Conservation (phyloP, 1,140 invertebrate genomes). For the Doryteuthis pealeii region DNA sequence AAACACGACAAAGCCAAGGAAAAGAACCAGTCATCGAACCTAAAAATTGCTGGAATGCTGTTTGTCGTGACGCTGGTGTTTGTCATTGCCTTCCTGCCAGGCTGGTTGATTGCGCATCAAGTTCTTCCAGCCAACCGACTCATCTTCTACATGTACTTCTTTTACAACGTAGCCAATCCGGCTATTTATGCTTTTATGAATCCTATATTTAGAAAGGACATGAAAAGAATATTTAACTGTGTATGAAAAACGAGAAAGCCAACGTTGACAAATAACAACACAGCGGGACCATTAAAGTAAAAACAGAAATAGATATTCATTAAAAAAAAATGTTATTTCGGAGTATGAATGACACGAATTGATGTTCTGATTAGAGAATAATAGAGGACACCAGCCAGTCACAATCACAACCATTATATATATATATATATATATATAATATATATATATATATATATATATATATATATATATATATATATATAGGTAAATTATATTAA, state of each 20-base stretch:
- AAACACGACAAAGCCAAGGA: constrained; percentile 24
- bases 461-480: too few relatives aligned
- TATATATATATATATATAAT: too few relatives aligned
- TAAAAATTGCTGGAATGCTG: constrained; percentile 53
- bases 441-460: too few relatives aligned
- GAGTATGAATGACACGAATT: background rate
- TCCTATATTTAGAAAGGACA: constrained; percentile 51
- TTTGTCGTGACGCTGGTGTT: constrained; percentile 57
- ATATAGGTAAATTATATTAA: too few relatives aligned
- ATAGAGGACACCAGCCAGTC: background rate
- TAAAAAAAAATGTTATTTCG: background rate
- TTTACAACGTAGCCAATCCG: constrained; percentile 57
- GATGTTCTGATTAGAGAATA: background rate
- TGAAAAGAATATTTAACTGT: constrained; percentile 46
- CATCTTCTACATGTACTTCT: constrained; percentile 56
- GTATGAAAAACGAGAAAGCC: background rate
- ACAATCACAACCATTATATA: background rate
- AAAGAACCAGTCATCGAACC: constrained; percentile 46
- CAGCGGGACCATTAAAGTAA: background rate
- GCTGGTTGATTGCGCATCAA: constrained; percentile 51
- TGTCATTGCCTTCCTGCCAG: constrained; percentile 53
- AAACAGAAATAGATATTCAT: background rate
- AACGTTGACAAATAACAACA: background rate
- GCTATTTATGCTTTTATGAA: constrained; percentile 59
- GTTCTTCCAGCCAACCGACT: constrained; percentile 40